Base-by-base conservation (phyloP, 2,797 vertebrate genomes). In the Rhinogobio ventralis region DNA sequence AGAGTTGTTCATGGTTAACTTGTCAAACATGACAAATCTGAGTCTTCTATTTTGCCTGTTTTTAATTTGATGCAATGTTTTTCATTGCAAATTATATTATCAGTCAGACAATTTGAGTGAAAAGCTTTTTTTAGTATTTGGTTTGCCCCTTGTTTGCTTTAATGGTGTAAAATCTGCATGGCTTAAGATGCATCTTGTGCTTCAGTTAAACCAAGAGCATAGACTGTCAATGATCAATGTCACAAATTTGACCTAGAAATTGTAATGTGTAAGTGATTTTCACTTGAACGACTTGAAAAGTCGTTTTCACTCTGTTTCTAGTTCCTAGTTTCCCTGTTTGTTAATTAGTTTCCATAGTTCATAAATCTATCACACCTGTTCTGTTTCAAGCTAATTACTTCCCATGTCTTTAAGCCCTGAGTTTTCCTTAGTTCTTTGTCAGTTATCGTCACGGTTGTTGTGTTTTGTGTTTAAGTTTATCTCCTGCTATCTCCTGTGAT, bases 11-110 rank as follows among this genome's bases (percentile, higher is more conserved):
- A 39, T 57, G 57, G 81, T 64, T 82, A 33, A 51, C 55, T 51
- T 82, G 69, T 46, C 81, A 82, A 49, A 55, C 9, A 20, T 73
- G n/a, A n/a, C n/a, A n/a, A n/a, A n/a, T n/a, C n/a, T n/a, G 33
- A 28, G 4, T 45, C 23, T n/a, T 60, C 23, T 76, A 23, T 39
- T 53, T 76, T 39, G 30, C 13, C 2, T 76, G 30, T 23, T 23
- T 53, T 7, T 53, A 7, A 33, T 55, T 55, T 23, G 51, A 55
- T 55, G 49, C 73, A 55, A n/a, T 36, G 30, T 36, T 36, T 75
- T 15, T 36, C 3, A 36, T n/a, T 55, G 14, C 11, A 75, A 55
- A 75, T 55, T 0, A 7, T 19, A 60, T 25, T 25, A 25, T 9
- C 1, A 60, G 14, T 33, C 23, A 7, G 49, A 55, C 3, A 55